Base-by-base conservation (phyloP, 2,113 vertebrate species). In the Mobula hypostoma region DNA sequence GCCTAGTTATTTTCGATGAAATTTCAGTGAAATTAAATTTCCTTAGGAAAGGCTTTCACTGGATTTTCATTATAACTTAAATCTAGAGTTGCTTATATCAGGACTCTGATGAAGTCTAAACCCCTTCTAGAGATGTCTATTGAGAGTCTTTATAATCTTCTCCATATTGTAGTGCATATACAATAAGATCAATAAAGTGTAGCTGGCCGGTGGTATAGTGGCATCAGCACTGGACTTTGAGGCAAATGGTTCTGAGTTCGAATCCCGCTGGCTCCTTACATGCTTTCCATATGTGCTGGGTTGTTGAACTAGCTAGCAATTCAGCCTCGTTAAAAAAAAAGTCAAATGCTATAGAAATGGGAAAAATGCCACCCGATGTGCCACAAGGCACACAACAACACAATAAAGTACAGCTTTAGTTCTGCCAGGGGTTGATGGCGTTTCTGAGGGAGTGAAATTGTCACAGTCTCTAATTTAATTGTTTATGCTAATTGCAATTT, bases 401-500 rank as follows among this genome's bases (percentile, higher is more conserved):
- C 40, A 93, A 76, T 29, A 76, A 72, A 74, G 36, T 24, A 76
- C 91, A 56, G 63, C 36, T 56, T 74, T 36, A 72, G 40, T 29
- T 76, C 40, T 48, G 91, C 91, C 72, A 93, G 32, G 32, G 91
- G 68, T 56, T 72, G 36, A 93, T 48, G 72, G 70, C 56, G 97
- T 98, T 99, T 98, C 98, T 98, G 95, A 97, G 98, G 98, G 98
- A 99, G 98, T 98, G 98, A 98, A 97, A 98, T 97, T 98, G 98
- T 99, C 99, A 98, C 99, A 99, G 97, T 98, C 98, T 97, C 97
- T 99, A 98, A 98, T 98, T 99, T 99, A 99, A 99, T 99, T 99
- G 98, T 99, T 99, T 99, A 99, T 99, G 98, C 98, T 99, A 99
- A 99, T 99, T 99, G 98, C 99, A 99, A 99, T 99, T 99, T 99